Conservation (phyloP, 1,140 invertebrate species). For the Nasonia longicornis region DNA sequence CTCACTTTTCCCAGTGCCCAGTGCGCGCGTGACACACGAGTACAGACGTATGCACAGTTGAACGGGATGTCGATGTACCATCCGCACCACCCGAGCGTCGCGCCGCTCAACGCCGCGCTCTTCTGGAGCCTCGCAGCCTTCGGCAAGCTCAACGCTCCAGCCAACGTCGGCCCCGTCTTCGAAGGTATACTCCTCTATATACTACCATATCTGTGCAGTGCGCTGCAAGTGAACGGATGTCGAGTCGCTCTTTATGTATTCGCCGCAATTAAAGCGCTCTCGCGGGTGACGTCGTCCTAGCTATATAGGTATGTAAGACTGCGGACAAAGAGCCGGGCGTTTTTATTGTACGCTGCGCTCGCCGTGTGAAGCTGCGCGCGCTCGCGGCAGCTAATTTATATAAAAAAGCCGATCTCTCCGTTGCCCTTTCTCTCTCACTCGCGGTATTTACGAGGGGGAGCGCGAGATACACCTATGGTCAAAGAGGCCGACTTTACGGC, state of each 20-base stretch:
- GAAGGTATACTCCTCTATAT: conserved; percentile 21
- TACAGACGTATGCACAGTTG: background rate
- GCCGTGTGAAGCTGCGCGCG: background rate
- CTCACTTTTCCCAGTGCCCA: too few relatives aligned
- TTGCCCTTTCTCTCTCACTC: background rate
- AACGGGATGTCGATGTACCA: conserved; percentile 39
- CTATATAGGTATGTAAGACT: too few relatives aligned
- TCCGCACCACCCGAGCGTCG: conserved; percentile 11
- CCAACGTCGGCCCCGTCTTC: background rate
- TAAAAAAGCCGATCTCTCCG: conserved; percentile 9
- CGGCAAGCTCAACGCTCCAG: conserved; percentile 12
- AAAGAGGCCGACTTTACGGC: conserved; percentile 45
- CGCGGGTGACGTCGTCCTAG: background rate
- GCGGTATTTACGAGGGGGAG: conserved; percentile 39
- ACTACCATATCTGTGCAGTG: too few relatives aligned
- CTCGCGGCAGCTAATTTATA: conserved; percentile 27
- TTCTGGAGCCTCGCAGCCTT: conserved; percentile 46
- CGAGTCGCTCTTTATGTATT: background rate
- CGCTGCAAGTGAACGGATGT: background rate
- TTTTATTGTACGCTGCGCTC: too few relatives aligned
- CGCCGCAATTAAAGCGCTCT: background rate
- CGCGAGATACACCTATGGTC: conserved; percentile 1
- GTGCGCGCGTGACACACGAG: background rate
- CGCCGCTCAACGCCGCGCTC: conserved; percentile 39
- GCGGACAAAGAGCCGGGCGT: background rate